Evolutionary conservation across 2,888 invertebrate species (phyloP).

Genomic region (Andrena fulva): DNA sequence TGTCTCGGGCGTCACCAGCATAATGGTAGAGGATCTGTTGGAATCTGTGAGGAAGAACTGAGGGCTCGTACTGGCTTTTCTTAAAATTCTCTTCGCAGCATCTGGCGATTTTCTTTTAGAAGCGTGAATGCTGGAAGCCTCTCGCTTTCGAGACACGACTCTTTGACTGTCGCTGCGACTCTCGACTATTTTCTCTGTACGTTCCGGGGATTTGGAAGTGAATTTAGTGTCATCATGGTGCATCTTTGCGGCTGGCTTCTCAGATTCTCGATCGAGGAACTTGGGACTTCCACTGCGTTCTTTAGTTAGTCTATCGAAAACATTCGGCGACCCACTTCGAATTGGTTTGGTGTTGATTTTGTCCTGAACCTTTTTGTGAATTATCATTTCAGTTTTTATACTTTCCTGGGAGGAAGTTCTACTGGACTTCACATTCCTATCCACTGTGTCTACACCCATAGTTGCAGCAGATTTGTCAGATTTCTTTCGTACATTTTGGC

Average conservation of each 20-base stretch:
- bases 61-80: conserved; percentile 44
- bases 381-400: not conserved
- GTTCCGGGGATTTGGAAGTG: not conserved
- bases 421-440: not conserved
- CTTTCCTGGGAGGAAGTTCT: not conserved
- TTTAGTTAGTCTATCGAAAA: conserved; percentile 17
- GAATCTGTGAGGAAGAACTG: conserved; percentile 47
- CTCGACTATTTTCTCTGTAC: rapidly evolving
- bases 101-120: conserved; percentile 1
- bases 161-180: not conserved
- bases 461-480: not conserved
- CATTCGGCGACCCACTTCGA: not conserved
- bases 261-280: conserved; percentile 10
- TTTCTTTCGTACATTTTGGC: not conserved
- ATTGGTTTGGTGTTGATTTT: not conserved
- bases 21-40: conserved; percentile 52
- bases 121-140: too few relatives aligned
- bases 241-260: conserved; percentile 5
- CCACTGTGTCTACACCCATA: not conserved
- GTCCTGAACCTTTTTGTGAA: not conserved
- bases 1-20: conserved; percentile 52
- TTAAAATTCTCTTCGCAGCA: not conserved
- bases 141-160: not conserved
- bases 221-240: not conserved
- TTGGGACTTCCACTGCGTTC: conserved; percentile 28